A percentile compares a stretch with the other conserved stretches of the same genome.
Evolutionary conservation across 2,113 vertebrate genomes (phyloP).

Genomic region (Porphyrio hochstetteri): DNA sequence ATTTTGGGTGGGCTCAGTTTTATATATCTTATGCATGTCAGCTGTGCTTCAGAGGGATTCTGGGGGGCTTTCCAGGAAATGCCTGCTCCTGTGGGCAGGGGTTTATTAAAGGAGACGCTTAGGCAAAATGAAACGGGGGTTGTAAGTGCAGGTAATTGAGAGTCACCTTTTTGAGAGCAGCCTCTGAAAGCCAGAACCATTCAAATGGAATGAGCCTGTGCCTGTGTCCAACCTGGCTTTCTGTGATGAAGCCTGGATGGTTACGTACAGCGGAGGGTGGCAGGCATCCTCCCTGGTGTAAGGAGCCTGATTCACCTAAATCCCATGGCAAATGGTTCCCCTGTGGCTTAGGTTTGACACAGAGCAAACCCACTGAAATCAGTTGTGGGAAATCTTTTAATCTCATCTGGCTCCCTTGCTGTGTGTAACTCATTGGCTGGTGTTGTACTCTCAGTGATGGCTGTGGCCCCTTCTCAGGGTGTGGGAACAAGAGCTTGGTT

Average conservation of each 20-base stretch:
- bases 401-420: not conserved
- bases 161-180: not conserved
- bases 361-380: not conserved
- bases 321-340: not conserved
- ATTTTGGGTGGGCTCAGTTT: not conserved
- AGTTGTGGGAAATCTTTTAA: not conserved
- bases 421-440: accelerated
- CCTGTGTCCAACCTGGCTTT: not conserved
- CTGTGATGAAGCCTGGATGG: not conserved
- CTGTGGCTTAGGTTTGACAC: not conserved
- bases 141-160: not conserved
- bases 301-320: not conserved
- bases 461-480: not conserved
- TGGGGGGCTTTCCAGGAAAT: not conserved
- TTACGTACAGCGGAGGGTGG: accelerated
- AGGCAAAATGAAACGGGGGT: accelerated
- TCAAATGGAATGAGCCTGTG: not conserved
- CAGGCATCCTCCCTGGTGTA: not conserved
- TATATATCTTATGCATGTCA: not conserved
- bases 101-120: not conserved
- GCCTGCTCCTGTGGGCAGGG: not conserved
- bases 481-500: not conserved
- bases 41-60: not conserved
- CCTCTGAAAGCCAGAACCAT: not conserved
- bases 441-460: not conserved